A percentile compares a stretch with the other conserved stretches of the same genome.
phyloP scores from a whole-genome alignment of 2,797 vertebrate species.

The Gadopsis marmoratus region DNA sequence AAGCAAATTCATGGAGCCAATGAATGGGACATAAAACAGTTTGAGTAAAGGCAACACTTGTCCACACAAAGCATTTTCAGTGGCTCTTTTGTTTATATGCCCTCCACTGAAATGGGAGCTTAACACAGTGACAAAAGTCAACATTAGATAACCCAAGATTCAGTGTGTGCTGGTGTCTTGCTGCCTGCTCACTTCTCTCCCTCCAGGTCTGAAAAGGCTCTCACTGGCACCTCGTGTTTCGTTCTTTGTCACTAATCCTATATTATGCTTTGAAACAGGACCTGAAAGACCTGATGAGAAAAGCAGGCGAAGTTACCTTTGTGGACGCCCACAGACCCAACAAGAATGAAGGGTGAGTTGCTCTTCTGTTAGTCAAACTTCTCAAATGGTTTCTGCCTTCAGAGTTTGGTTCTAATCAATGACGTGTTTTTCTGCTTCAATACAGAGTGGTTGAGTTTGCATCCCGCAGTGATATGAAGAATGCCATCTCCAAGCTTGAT shows the following conservation, averaged over 20 bases:
- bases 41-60: constrained; percentile 44
- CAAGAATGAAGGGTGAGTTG: constrained; percentile 92
- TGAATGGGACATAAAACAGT: constrained; percentile 23
- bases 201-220: constrained; percentile 74
- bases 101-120: constrained; percentile 62
- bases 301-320: constrained; percentile 95
- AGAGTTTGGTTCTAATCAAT: not conserved
- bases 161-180: constrained; percentile 66
- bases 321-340: constrained; percentile 95
- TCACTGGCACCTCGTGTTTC: constrained; percentile 35
- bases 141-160: constrained; percentile 59
- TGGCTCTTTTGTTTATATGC: constrained; percentile 66
- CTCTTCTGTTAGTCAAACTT: accelerated
- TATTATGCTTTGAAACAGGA: constrained; percentile 87
- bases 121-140: constrained; percentile 58
- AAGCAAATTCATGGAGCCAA: constrained; percentile 19
- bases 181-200: constrained; percentile 68
- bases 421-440: not conserved
- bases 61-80: constrained; percentile 51
- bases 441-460: constrained; percentile 95
- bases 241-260: constrained; percentile 55
- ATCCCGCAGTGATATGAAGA: constrained; percentile 94
- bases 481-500: constrained; percentile 92
- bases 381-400: accelerated
- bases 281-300: constrained; percentile 96